Evolutionary conservation across 1,140 invertebrate species (phyloP).

Genomic region (Aricia agestis): DNA sequence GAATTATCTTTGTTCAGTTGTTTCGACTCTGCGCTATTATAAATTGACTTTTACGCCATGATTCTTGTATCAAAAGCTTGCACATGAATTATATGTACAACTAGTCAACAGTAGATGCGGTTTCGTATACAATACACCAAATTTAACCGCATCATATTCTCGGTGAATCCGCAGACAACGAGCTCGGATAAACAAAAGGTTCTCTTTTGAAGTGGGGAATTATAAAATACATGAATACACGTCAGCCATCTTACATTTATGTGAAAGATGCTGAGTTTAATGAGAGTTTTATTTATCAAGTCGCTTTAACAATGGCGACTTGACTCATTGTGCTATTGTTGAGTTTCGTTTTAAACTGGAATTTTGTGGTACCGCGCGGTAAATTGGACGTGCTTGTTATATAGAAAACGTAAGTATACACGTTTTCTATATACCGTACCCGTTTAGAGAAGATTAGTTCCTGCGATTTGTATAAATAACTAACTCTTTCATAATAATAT

Average conservation of each 20-base stretch:
- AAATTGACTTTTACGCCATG: too few species aligned
- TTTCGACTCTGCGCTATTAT: too few species aligned
- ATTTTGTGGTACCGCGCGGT: slow-evolving; percentile 60
- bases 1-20: too few species aligned
- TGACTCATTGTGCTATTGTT: slow-evolving; percentile 71
- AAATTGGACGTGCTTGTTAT: slow-evolving; percentile 66
- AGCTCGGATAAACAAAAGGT: not conserved
- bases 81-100: too few species aligned
- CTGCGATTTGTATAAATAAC: slow-evolving; percentile 22
- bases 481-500: not conserved
- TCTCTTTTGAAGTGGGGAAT: not conserved
- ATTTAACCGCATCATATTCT: not conserved
- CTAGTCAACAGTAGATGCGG: too few species aligned
- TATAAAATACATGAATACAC: not conserved
- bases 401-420: too few species aligned
- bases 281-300: slow-evolving; percentile 73
- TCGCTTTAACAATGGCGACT: slow-evolving; percentile 57
- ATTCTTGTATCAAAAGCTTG: too few species aligned
- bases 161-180: not conserved
- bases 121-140: not conserved
- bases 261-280: slow-evolving; percentile 59
- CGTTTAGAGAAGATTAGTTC: too few species aligned
- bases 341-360: slow-evolving; percentile 62
- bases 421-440: slow-evolving; percentile 28
- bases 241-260: slow-evolving; percentile 37